A percentile compares a stretch with the other conserved stretches of the same genome.
These are phyloP conservation scores for Mystacornis crossleyi DNA, from an alignment of 2,113 vertebrate species.

Conservation along the genomic window DNA sequence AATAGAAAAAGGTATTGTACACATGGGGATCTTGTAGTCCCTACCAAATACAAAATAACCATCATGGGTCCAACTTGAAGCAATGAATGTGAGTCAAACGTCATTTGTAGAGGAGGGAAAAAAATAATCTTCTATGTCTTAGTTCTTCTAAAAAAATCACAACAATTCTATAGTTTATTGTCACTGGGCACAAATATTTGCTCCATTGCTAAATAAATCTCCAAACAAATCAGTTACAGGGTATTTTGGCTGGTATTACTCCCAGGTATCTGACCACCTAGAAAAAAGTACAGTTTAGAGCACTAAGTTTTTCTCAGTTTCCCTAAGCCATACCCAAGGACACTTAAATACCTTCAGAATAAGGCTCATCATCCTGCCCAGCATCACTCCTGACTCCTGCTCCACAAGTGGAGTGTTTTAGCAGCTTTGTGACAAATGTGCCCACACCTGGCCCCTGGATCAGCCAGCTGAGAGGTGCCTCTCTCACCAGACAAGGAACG, in stretches of 20 bases:
- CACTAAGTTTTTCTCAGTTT: neutral
- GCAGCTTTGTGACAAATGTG: neutral
- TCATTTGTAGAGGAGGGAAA: neutral
- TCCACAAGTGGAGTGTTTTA: neutral
- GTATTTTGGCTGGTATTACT: neutral
- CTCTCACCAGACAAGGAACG: neutral
- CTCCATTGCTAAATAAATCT: neutral
- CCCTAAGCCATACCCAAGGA: neutral
- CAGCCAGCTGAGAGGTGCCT: neutral
- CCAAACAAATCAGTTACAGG: neutral
- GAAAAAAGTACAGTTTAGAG: neutral
- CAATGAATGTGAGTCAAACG: fast-evolving
- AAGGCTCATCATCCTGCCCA: fast-evolving
- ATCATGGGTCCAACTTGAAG: neutral
- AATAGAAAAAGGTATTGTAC: neutral
- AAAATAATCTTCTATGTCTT: neutral
- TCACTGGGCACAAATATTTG: neutral
- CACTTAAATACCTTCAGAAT: neutral
- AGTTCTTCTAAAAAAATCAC: neutral
- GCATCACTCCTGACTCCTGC: neutral
- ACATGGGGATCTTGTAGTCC: neutral
- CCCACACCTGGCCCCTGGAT: fast-evolving
- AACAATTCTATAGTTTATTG: neutral
- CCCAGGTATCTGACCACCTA: neutral
- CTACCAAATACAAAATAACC: neutral